Evolutionary conservation across 2,113 vertebrate genomes (phyloP), one percentile per base, ranked within the genome.

Genomic region (Suricata suricatta): DNA sequence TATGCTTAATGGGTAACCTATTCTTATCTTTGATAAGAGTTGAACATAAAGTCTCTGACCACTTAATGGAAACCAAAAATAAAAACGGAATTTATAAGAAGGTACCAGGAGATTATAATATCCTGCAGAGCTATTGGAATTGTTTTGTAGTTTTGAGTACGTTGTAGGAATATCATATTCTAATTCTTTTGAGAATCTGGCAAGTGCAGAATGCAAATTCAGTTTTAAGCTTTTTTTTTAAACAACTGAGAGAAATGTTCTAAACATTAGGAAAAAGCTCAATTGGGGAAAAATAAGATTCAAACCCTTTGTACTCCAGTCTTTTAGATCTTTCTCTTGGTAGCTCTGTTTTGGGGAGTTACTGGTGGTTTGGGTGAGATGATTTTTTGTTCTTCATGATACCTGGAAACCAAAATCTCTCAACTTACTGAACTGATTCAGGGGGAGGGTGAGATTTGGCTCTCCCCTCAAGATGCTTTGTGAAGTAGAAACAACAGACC

Each of bases 21-120:
- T 60, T 94, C 25, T 35, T 82, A 52, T 87, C 29, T 94, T 95
- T 13, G 66, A n/a, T 68, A 23, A 85, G 68, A 66, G 19, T 87
- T 84, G 64, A 94, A 79, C 71, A 74, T 57, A 52, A 92, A 66
- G 15, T 82, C 33, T 77, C 33, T 91, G 54, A 50, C 17, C 77
- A 29, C 69, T 96, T 95, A n/a, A 86, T 87, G 33, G 35, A 84
- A 95, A 71, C 31, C 50, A 63, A 63, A 94, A 95, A 2, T 27
- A 87, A 87, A 95, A 90, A 33, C 38, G 80, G 31, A 94, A 66
- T 84, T 90, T 83, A 83, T 88, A 82, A 97, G 69, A 92, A 76
- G 27, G 23, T 81, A 35, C n/a, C 19, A 66, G 60, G 38, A 90
- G 12, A 47, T 54, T 90, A 72, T 54, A 86, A 68, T 25, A 83